Base-by-base conservation (phyloP, 2,797 vertebrate genomes). In the Cyprinodon diabolis region DNA sequence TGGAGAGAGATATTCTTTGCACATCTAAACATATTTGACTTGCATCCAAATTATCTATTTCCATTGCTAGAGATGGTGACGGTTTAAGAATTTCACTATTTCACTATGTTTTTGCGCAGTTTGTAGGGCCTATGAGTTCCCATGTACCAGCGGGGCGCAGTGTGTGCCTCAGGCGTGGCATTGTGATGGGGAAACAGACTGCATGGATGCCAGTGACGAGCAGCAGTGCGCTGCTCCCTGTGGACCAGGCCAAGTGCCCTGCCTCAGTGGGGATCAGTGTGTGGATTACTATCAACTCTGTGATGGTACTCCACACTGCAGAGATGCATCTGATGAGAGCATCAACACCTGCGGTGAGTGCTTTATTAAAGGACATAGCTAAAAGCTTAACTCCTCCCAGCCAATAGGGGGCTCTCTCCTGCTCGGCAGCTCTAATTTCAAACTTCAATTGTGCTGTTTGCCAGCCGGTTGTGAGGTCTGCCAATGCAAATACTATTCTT, bases 161-260 rank as follows among this genome's bases (percentile, higher is more conserved):
- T 97, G 97, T 68, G 84, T 93, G 4, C 96, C 96, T 0, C 90
- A 87, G 69, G 95, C 94, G 3, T 98, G 97, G 97, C 92, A 82
- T 3, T 98, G 97, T 6, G 96, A 98, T 1, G 86, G 93, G 0
- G 96, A 98, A 83, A 95, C 95, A 0, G 97, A 98, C 90, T 97
- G 96, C 75, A 14, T 79, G 6, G 96, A 97, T 0, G 94, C 90
- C 2, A 96, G 95, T 1, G 96, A 98, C 7, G 96, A 98, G 84
- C 82, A 79, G 23, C 81, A 83, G 66, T 98, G 97, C 48, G 72
- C 81, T 0, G 43, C 83, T 40, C 82, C 30, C 4, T 98, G 97
- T 9, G 81, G 79, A 0, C 86, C 86, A 0, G 91, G 91, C 3
- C 93, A 94, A 71, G 83, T 93, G 77, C 83, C 86, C 1, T 97